Percentiles rank a stretch among this genome's conserved stretches.
These are phyloP conservation scores for Callorhinus ursinus DNA, from an alignment of 2,113 vertebrate species.

Conservation along the genomic window DNA sequence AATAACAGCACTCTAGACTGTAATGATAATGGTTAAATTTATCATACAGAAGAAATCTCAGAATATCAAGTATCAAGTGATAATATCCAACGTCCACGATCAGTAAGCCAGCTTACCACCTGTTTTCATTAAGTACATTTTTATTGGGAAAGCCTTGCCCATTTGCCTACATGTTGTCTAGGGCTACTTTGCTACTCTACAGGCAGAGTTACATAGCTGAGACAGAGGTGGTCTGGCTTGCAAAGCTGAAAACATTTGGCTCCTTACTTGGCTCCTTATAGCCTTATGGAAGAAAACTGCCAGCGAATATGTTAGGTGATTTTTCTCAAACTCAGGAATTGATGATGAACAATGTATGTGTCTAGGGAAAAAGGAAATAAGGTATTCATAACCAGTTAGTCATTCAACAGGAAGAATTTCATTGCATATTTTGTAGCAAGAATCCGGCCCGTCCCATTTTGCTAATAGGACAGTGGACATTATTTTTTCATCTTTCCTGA, in stretches of 20 bases:
- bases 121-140: not conserved
- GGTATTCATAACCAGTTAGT: not conserved
- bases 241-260: not conserved
- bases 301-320: not conserved
- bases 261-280: not conserved
- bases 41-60: not conserved
- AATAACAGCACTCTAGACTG: not conserved
- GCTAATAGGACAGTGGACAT: not conserved
- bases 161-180: not conserved
- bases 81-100: not conserved
- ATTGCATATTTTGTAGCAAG: not conserved
- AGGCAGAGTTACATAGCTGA: not conserved
- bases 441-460: not conserved
- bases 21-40: not conserved
- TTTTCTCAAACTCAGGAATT: not conserved
- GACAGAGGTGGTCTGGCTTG: not conserved
- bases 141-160: not conserved
- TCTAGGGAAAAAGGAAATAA: not conserved
- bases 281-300: not conserved
- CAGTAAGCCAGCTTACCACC: not conserved
- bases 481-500: not conserved
- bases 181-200: not conserved
- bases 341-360: not conserved
- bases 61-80: not conserved
- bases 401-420: not conserved